Base-by-base conservation (phyloP, 53 echinoderm and acorn worm species). In the Henricia sp. region DNA sequence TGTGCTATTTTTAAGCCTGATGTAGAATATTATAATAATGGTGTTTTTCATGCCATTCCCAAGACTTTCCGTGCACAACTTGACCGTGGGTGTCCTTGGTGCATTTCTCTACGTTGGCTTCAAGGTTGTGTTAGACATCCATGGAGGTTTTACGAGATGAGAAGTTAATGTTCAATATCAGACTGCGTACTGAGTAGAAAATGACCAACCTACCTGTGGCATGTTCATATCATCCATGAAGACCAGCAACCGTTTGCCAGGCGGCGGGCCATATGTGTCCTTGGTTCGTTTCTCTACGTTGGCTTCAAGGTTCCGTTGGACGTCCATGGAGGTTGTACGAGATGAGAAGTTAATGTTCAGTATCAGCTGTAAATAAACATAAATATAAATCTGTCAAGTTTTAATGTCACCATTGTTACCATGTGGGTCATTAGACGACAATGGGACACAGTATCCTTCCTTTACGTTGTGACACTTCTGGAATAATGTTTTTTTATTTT, bases 151-250 rank as follows among this genome's bases (percentile, higher is more conserved):
- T 99, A 52, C 99, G 82, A 2, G 99, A 99, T 0, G 99, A 99
- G 82, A 99, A 99, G 95, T 99, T 99, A 91, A 99, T 99, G 95
- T 92, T 90, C 41, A 99, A 57, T 54, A 99, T 99, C 37, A 99
- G 84, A n/a, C n/a, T n/a, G n/a, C n/a, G n/a, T n/a, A n/a, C n/a
- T n/a, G n/a, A n/a, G n/a, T n/a, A n/a, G n/a, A n/a, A n/a, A n/a
- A n/a, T n/a, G n/a, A n/a, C n/a, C n/a, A n/a, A 20, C 62, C 33
- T 27, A 91, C 91, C 90, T 95, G 99, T 4, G 99, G 99, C 99
- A 99, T 99, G 89, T 99, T 99, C 99, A 99, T 99, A 46, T 99
- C 99, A 57, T 99, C 99, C 92, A 99, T 99, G 85, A 99, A 99
- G 35, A 99, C 99, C 36, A 99, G 86, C 11, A 99, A 66, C 28